Conservation (phyloP, 2,888 invertebrate species). For the Perithous albicinctus region DNA sequence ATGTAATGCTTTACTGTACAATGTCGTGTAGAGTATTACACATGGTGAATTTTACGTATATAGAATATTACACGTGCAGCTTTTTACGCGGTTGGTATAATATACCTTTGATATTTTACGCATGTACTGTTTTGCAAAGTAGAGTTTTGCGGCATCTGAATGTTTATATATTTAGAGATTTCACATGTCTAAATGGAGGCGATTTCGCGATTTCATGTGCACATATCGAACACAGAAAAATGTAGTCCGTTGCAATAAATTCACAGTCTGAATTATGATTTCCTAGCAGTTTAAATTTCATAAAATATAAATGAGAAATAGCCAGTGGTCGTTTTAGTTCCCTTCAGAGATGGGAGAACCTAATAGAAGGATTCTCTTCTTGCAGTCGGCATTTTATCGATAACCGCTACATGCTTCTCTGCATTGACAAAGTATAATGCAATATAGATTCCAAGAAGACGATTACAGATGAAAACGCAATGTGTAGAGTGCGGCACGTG, state of each 20-base stretch:
- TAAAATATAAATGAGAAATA: neutral
- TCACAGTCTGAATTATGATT: neutral
- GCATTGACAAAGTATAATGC: no score
- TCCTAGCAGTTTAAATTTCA: neutral
- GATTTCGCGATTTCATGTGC: no score
- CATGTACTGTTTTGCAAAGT: no score
- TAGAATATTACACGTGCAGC: no score
- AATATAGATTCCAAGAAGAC: neutral
- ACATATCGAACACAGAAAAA: neutral
- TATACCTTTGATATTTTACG: no score
- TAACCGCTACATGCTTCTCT: slow-evolving; percentile 5
- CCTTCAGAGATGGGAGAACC: neutral
- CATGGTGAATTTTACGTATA: no score
- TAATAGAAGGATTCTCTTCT: neutral
- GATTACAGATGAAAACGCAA: neutral
- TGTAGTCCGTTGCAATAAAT: neutral
- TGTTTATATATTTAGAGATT: no score
- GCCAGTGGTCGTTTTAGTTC: neutral
- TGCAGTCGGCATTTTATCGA: slow-evolving; percentile 21
- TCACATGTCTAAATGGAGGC: no score
- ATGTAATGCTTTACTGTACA: neutral
- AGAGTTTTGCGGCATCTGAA: no score
- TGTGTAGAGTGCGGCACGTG: neutral
- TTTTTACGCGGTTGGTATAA: no score
- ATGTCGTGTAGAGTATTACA: neutral